These are phyloP conservation scores for Hybognathus amarus DNA, from an alignment of 2,797 vertebrate species.

Conservation along the genomic window DNA sequence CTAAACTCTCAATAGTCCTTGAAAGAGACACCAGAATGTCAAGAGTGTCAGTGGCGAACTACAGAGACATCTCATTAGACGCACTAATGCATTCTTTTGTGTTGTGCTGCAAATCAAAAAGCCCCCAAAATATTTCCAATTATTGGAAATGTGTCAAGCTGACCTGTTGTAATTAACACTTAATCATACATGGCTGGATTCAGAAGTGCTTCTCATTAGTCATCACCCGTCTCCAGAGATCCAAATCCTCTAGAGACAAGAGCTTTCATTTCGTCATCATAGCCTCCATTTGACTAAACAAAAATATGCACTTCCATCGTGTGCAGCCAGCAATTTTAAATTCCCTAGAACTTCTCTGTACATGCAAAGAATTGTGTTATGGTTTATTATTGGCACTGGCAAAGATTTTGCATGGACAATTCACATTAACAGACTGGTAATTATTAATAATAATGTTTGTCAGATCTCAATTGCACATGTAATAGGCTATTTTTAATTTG, in stretches of 20 bases:
- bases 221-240: conserved; percentile 64
- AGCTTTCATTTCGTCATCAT: conserved; percentile 27
- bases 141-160: conserved; percentile 75
- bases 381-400: not conserved
- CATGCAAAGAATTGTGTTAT: not conserved
- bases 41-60: not conserved
- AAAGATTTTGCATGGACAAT: not conserved
- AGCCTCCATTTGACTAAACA: conserved; percentile 9
- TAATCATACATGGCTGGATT: conserved; percentile 75
- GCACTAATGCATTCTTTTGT: conserved; percentile 52
- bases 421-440: not conserved
- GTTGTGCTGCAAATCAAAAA: conserved; percentile 42
- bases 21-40: conserved; percentile 30
- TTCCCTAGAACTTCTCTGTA: not conserved
- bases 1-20: conserved; percentile 14
- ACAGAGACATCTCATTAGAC: conserved; percentile 41
- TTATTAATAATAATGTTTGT: not conserved
- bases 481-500: not conserved
- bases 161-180: conserved; percentile 75
- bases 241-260: conserved; percentile 24
- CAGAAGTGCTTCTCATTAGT: conserved; percentile 74
- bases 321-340: not conserved
- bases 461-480: not conserved
- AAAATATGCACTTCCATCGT: too few relatives aligned
- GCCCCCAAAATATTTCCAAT: conserved; percentile 71